These are phyloP conservation scores for Gobionotothen gibberifrons DNA, from an alignment of 2,797 vertebrate species.

Conservation along the genomic window DNA sequence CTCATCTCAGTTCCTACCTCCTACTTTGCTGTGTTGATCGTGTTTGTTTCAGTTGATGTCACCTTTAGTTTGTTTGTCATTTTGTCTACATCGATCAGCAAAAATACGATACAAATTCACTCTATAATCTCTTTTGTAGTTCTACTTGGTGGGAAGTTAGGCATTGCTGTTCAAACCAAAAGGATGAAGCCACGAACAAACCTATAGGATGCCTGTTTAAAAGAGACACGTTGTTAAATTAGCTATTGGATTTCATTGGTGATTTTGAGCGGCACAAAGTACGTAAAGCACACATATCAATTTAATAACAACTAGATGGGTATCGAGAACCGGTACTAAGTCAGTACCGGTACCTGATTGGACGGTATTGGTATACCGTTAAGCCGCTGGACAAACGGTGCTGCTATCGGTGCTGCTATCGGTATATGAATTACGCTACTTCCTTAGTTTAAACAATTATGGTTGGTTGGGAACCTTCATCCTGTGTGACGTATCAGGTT, in stretches of 20 bases:
- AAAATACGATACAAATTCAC: background rate
- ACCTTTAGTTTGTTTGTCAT: background rate
- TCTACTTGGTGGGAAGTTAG: background rate
- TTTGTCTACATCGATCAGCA: background rate
- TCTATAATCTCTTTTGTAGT: background rate
- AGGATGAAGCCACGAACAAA: background rate
- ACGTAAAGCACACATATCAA: background rate
- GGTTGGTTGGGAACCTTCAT: too few relatives aligned
- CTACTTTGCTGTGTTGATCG: too few relatives aligned
- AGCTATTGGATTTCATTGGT: background rate
- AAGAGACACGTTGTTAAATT: background rate
- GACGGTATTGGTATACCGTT: too few relatives aligned
- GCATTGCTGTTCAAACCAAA: conserved; percentile 1
- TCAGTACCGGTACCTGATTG: too few relatives aligned
- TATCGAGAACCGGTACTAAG: too few relatives aligned
- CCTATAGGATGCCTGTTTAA: background rate
- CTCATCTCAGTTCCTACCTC: background rate
- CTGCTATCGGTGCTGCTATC: too few relatives aligned
- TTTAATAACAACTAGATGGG: background rate
- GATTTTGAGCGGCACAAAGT: background rate
- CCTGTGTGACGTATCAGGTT: too few relatives aligned
- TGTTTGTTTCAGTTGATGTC: background rate
- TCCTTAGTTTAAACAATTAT: too few relatives aligned
- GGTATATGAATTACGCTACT: too few relatives aligned
- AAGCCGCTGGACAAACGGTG: too few relatives aligned